Base-by-base conservation (phyloP, 2,113 vertebrate species). In the Leucoraja erinaceus region DNA sequence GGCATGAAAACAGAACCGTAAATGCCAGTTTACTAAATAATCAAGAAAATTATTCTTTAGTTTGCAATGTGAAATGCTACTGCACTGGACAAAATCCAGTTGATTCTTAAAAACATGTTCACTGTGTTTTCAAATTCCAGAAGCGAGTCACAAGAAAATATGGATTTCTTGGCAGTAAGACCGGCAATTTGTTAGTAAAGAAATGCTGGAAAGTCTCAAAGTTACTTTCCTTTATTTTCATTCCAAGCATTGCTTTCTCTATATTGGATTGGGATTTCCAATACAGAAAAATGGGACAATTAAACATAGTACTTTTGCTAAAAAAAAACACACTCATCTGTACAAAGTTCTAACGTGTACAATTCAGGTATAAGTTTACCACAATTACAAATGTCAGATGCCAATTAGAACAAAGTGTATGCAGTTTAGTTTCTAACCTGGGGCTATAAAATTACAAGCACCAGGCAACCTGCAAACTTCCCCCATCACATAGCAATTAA, bases 401-500 rank as follows among this genome's bases (percentile, higher is more conserved):
- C n/a, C 56, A 86, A 31, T 86, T 86, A 31, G 28, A 63, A 63
- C 4, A 31, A 38, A 33, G n/a, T 31, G 25, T n/a, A 18, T 33
- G 14, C 28, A n/a, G 14, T n/a, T 86, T 59, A 16, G 70, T n/a
- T 31, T 61, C 83, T 88, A 88, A 88, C 14, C 83, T 63, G 83
- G 25, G 28, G 59, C 83, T 88, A 12, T 33, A 31, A 88, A 88
- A 31, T 31, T 88, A 88, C 83, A 88, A 66, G 28, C 59, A 66
- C 54, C 81, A 59, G 25, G 25, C 56, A 66, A 66, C 56, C 28
- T 88, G 83, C 12, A 63, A 88, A 88, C 59, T 31, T 66, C 5
- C 12, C 59, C 61, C 83, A 88, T 63, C n/a, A 88, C n/a, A 88
- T 66, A 7, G 59, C 83, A 88, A 88, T 66, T 33, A 88, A 88